Evolutionary conservation across 2,113 vertebrate species (phyloP).

Genomic region (Scartelaos histophorus): DNA sequence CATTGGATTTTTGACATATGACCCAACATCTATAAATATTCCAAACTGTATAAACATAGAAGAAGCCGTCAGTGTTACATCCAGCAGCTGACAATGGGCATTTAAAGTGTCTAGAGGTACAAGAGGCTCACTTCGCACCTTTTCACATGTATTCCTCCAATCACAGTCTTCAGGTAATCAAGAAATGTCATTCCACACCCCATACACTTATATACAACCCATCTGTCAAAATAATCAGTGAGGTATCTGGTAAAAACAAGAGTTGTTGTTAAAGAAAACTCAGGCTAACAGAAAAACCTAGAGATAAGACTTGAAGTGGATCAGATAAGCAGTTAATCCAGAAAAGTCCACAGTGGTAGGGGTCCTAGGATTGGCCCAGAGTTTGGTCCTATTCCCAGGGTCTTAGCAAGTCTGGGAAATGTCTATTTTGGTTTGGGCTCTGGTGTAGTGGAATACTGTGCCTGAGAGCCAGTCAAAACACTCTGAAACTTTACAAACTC

Average conservation of each 20-base stretch:
- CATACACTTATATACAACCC: background rate
- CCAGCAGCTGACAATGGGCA: background rate
- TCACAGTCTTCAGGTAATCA: background rate
- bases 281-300: background rate
- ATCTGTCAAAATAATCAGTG: background rate
- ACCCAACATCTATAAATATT: background rate
- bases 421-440: constrained; percentile 19
- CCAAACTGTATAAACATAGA: background rate
- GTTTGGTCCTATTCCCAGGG: background rate
- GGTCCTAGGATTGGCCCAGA: background rate
- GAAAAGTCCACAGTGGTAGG: background rate
- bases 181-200: background rate
- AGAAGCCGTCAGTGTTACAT: background rate
- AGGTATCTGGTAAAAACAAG: background rate
- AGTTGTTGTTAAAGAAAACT: constrained; percentile 4
- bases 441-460: constrained; percentile 6
- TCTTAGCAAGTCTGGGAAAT: constrained; percentile 10
- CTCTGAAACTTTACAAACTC: constrained; percentile 16
- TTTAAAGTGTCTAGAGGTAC: background rate
- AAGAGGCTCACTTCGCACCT: constrained; percentile 16
- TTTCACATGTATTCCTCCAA: constrained; percentile 32
- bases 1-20: background rate
- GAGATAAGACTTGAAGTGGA: background rate
- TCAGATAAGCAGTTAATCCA: background rate
- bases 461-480: constrained; percentile 22